Base-by-base conservation (phyloP, 2,888 invertebrate species). In the Tipula helvola region DNA sequence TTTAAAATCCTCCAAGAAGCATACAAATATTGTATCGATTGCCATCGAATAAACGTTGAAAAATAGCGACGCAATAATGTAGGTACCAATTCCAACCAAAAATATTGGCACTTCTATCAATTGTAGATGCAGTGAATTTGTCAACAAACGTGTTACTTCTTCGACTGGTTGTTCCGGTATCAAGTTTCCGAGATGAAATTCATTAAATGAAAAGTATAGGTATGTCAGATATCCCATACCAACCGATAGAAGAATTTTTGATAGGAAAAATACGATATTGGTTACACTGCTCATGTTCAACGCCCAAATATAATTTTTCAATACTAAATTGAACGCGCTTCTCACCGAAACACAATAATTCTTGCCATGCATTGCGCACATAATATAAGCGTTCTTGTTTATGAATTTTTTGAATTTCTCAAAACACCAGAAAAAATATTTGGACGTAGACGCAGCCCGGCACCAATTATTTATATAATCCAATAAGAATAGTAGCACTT, bases 1-100 rank as follows among this genome's bases (percentile, higher is more conserved):
- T 92, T 99, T 98, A 89, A 96, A 95, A 91, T 99, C 99, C 93
- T 99, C 98, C 93, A 99, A 93, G 93, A 99, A 99, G 91, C 99
- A 99, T 87, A 99, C 93, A 92, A 99, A 99, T 86, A 99, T 92
- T 0, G 99, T 99, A 90, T 99, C 98, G 0, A 99, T 98, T 0
- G 98, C 99, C 96, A 98, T 98, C n/a, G 96, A 95, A 91, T 98
- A 99, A 0, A 99, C 98, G 88, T 95, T 95, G 92, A 99, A 99
- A 93, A 99, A 44, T 3, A 44, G 10, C 10, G 44, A 5, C 3
- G 44, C 44, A 10, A 44, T 44, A 3, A 44, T 10, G 99, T 96
- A 99, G 0, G 98, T 94, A 86, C 95, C 96, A 85, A 98, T 90
- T 85, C 95, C 94, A 71, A 98, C 95, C 87, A 98, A 94, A 47